These are phyloP conservation scores for Charaxes varanes DNA, from an alignment of 1,140 invertebrate genomes.

Conservation along the genomic window DNA sequence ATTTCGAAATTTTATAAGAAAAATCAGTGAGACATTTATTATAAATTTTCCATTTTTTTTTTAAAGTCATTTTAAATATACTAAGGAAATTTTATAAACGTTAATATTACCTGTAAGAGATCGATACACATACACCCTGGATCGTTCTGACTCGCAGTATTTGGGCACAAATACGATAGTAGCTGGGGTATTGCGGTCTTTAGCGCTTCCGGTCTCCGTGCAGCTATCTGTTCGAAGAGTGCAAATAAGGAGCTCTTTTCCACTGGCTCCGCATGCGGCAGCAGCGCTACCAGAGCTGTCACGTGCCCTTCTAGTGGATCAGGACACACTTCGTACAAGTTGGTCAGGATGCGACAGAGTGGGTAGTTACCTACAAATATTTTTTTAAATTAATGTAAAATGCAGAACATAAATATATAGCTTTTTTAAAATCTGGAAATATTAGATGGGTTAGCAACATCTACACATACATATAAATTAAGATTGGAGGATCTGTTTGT, in stretches of 20 bases:
- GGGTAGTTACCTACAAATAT: slow-evolving; percentile 86
- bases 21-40: too few relatives aligned
- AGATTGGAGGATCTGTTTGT: too few relatives aligned
- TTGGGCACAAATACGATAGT: slow-evolving; percentile 78
- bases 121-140: slow-evolving; percentile 66
- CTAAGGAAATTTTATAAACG: too few relatives aligned
- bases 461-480: too few relatives aligned
- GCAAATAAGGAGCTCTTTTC: slow-evolving; percentile 89
- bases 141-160: slow-evolving; percentile 40
- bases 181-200: slow-evolving; percentile 86
- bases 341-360: slow-evolving; percentile 88
- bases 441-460: too few relatives aligned
- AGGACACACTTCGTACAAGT: slow-evolving; percentile 90
- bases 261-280: slow-evolving; percentile 86
- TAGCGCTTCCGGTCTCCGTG: slow-evolving; percentile 84
- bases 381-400: too few relatives aligned
- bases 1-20: too few relatives aligned
- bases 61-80: too few relatives aligned
- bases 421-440: too few relatives aligned
- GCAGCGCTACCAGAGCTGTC: slow-evolving; percentile 85
- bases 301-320: slow-evolving; percentile 90
- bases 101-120: slow-evolving; percentile 75
- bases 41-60: too few relatives aligned
- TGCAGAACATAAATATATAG: too few relatives aligned
- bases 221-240: slow-evolving; percentile 87